Base-by-base conservation (phyloP, 2,113 vertebrate species). In the Boleophthalmus pectinirostris region DNA sequence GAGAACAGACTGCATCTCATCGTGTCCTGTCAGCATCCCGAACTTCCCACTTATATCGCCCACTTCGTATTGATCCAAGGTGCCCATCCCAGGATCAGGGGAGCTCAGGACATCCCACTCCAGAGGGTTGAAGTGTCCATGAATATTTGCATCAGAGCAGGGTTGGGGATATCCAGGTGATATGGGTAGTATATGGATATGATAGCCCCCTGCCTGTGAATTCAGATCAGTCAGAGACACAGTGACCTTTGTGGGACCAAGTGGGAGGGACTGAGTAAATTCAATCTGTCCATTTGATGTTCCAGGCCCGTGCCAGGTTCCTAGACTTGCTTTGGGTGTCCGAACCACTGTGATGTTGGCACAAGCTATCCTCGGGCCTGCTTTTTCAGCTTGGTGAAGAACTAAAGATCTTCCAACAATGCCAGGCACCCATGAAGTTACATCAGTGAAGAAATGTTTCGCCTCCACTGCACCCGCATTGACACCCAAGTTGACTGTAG, bases 41-140 rank as follows among this genome's bases (percentile, higher is more conserved):
- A 90, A 94, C 81, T 95, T 95, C 12, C 94, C 94, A 57, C 93
- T 91, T 51, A 95, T 85, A 71, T 95, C 94, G 3, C 94, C 94
- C 24, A 93, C 64, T 73, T 95, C 93, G 75, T 95, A 95, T 68
- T 95, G 88, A 74, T 95, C 94, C 24, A 89, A 85, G 2, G 93
- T 93, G 25, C 94, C 94, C 2, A 9, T 65, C 29, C 89, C 91
- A 14, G 93, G 87, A 8, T 46, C 0, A 0, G 94, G 94, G 49
- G 89, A 93, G 1, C 38, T 5, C 7, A 93, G 76, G 35, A 15
- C 0, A 10, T 94, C 90, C 18, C 88, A 76, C 2, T 20, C 18
- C 38, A 94, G 73, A 0, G 94, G 94, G 85, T 95, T 95, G 72
- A 89, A 95, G 85, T 93, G 93, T 5, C 93, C 94, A 68, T 79